Evolutionary conservation across 2,113 vertebrate genomes (phyloP).

Genomic region (Rhegmatorhina hoffmannsi): DNA sequence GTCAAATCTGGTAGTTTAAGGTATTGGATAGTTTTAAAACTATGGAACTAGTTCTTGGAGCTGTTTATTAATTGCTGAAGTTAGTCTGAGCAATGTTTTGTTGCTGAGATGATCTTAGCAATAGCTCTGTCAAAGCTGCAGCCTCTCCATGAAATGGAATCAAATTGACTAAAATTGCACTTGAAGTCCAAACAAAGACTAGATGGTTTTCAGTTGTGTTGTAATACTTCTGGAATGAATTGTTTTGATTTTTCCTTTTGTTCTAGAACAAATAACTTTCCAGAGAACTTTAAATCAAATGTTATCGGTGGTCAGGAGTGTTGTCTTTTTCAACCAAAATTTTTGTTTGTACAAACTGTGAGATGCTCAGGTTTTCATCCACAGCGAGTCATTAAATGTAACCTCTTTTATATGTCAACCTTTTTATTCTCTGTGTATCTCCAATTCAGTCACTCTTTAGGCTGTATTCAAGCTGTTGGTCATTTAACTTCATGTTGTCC

Average conservation of each 20-base stretch:
- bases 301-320: neutral
- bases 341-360: neutral
- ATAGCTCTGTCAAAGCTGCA: neutral
- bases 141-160: neutral
- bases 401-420: neutral
- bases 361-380: neutral
- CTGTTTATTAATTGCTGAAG: neutral
- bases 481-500: neutral
- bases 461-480: neutral
- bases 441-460: neutral
- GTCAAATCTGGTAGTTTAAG: neutral
- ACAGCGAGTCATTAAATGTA: neutral
- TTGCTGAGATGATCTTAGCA: neutral
- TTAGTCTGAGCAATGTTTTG: neutral
- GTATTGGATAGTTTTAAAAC: neutral
- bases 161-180: neutral
- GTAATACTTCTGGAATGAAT: conserved; percentile 38
- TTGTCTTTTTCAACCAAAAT: neutral
- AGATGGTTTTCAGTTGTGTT: neutral
- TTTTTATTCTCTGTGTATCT: neutral
- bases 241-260: conserved; percentile 38
- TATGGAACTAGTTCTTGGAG: neutral
- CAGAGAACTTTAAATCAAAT: neutral
- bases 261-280: conserved; percentile 8
- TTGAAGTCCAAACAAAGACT: neutral